Evolutionary conservation across 2,888 invertebrate species (phyloP).

Genomic region (Camptogramma bilineatum): DNA sequence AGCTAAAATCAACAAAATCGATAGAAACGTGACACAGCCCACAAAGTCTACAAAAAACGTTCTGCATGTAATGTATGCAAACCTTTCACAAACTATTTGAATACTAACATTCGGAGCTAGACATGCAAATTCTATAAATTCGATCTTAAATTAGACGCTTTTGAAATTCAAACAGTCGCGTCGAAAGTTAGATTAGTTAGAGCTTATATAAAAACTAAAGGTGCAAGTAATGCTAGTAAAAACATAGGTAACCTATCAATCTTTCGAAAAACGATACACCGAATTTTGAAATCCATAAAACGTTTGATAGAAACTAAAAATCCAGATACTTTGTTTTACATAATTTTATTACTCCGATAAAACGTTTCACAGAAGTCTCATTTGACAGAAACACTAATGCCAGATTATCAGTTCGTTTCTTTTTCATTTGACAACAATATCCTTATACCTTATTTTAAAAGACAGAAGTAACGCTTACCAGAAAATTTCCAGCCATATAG

Average conservation of each 20-base stretch:
- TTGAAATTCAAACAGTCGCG: constrained; percentile 28
- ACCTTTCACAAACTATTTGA: constrained; percentile 62
- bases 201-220: constrained; percentile 5
- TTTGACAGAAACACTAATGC: too few relatives aligned
- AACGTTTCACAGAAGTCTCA: too few relatives aligned
- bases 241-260: neutral
- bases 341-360: too few relatives aligned
- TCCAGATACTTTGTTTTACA: too few relatives aligned
- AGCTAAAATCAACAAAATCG: constrained; percentile 53
- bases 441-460: too few relatives aligned
- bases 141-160: constrained; percentile 30
- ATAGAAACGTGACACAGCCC: constrained; percentile 44
- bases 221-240: constrained; percentile 6
- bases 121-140: constrained; percentile 61
- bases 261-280: too few relatives aligned
- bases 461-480: too few relatives aligned
- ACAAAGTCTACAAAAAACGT: constrained; percentile 48
- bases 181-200: constrained; percentile 13
- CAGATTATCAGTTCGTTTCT: too few relatives aligned
- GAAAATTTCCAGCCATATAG: too few relatives aligned
- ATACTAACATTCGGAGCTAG: constrained; percentile 58
- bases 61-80: constrained; percentile 65
- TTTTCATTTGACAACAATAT: too few relatives aligned
- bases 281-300: too few relatives aligned
- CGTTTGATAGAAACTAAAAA: too few relatives aligned